Evolutionary conservation across 1,140 invertebrate genomes (phyloP).

Genomic region (Drosophila setifemur): DNA sequence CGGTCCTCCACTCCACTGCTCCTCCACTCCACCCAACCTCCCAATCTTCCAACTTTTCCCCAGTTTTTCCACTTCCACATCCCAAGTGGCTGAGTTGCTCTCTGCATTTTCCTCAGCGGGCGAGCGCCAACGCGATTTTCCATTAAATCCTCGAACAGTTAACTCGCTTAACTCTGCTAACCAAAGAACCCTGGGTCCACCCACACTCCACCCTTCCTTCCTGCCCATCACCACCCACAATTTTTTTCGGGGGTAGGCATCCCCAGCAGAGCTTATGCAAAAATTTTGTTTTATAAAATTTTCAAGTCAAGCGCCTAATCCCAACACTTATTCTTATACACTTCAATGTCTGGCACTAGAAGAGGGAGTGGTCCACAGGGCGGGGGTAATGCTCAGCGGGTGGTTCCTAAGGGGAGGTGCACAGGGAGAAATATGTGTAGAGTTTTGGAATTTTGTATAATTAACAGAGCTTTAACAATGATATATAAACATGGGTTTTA

Average conservation of each 20-base stretch:
- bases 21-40: too few species aligned
- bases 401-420: not conserved
- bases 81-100: conserved; percentile 26
- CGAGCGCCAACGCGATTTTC: conserved; percentile 64
- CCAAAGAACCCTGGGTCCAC: conserved; percentile 37
- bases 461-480: too few species aligned
- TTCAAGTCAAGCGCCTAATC: conserved; percentile 81
- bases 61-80: not conserved
- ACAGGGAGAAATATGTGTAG: not conserved
- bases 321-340: conserved; percentile 81
- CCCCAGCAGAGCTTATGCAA: conserved; percentile 72
- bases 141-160: conserved; percentile 79
- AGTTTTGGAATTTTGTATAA: too few species aligned
- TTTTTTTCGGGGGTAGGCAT: conserved; percentile 18
- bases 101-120: conserved; percentile 23
- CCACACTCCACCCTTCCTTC: not conserved
- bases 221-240: not conserved
- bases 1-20: too few species aligned
- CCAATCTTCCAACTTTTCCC: not conserved
- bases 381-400: not conserved
- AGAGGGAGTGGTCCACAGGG: conserved; percentile 2
- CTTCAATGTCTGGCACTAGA: conserved; percentile 75
- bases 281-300: conserved; percentile 81
- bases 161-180: conserved; percentile 73
- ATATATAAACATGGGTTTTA: too few species aligned